phyloP scores from a whole-genome alignment of 1,140 invertebrate species.

The Lineus longissimus region DNA sequence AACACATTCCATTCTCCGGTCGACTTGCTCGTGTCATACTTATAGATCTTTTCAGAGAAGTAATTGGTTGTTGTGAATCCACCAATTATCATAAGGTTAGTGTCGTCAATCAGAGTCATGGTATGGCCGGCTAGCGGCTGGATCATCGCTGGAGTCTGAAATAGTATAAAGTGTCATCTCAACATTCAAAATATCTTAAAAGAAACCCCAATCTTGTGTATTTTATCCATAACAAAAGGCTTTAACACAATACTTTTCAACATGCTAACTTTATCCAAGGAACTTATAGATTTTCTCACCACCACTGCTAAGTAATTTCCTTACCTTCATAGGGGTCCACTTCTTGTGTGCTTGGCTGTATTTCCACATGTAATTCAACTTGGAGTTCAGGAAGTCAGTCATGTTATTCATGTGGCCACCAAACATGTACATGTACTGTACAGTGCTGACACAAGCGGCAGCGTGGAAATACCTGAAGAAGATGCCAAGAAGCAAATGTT shows the following conservation, averaged over 20 bases:
- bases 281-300: too few relatives aligned
- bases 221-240: too few relatives aligned
- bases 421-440: conserved; percentile 83
- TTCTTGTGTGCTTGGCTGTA: background rate
- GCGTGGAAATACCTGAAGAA: conserved; percentile 45
- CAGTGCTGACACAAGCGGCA: conserved; percentile 77
- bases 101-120: conserved; percentile 71
- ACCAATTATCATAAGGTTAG: conserved; percentile 79
- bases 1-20: conserved; percentile 65
- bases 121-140: conserved; percentile 82
- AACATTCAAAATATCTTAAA: too few relatives aligned
- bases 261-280: too few relatives aligned
- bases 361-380: background rate
- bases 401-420: conserved; percentile 62
- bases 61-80: conserved; percentile 70
- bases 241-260: too few relatives aligned
- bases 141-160: conserved; percentile 17
- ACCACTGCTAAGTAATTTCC: too few relatives aligned
- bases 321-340: background rate
- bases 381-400: background rate
- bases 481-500: background rate
- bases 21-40: conserved; percentile 70
- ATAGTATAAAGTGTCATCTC: conserved; percentile 3
- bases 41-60: conserved; percentile 67
- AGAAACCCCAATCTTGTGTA: too few relatives aligned